Conservation (phyloP, 2,888 invertebrate genomes). For the Scaptomyza polygonia region DNA sequence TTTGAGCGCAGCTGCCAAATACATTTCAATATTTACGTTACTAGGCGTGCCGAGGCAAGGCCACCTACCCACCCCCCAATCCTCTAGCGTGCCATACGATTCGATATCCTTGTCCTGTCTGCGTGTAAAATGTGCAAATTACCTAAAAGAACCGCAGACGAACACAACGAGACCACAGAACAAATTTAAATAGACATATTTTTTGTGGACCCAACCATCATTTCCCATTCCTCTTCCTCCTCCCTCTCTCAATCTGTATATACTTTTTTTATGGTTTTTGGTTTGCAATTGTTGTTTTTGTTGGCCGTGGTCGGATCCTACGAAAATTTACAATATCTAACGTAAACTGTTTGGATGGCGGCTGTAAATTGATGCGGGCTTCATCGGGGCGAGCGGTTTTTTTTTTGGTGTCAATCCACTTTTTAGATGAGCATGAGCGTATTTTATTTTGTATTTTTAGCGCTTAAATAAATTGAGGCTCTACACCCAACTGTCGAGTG, state of each 20-base stretch:
- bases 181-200: conserved; percentile 80
- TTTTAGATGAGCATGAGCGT: conserved; percentile 38
- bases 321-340: conserved; percentile 70
- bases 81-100: conserved; percentile 23
- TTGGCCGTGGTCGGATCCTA: conserved; percentile 39
- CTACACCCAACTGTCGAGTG: conserved; percentile 37
- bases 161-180: conserved; percentile 81
- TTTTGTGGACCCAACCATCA: conserved; percentile 60
- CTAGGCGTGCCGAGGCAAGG: conserved; percentile 25
- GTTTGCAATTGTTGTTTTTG: conserved; percentile 59
- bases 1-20: conserved; percentile 77
- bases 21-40: conserved; percentile 80
- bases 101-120: conserved; percentile 51
- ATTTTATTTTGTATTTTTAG: conserved; percentile 77
- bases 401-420: conserved; percentile 12
- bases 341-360: conserved; percentile 72
- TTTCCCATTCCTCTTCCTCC: not conserved
- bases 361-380: conserved; percentile 70
- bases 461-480: conserved; percentile 78
- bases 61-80: not conserved
- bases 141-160: conserved; percentile 81
- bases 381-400: conserved; percentile 28
- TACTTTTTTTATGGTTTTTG: conserved; percentile 60
- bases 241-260: too few relatives aligned
- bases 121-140: conserved; percentile 80